These are phyloP conservation scores for Polypterus bichir DNA, from an alignment of 2,113 vertebrate species.

Conservation along the genomic window DNA sequence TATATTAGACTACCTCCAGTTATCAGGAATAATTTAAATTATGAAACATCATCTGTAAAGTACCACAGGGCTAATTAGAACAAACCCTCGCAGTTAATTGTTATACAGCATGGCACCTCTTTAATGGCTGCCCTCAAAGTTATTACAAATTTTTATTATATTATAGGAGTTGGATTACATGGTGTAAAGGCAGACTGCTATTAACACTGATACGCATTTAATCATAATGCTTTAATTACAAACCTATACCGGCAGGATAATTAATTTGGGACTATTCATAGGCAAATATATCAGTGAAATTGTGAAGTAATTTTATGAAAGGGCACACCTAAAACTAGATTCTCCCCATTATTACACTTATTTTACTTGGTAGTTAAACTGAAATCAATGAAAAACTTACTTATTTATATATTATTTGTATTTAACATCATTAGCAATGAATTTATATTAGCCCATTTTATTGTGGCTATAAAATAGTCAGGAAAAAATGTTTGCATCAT, in stretches of 20 bases:
- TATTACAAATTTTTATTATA: neutral
- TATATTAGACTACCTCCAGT: too few species aligned
- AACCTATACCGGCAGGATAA: neutral
- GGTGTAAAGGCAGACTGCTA: neutral
- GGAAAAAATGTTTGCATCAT: too few species aligned
- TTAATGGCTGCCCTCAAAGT: neutral
- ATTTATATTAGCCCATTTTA: too few species aligned
- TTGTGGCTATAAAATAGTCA: too few species aligned
- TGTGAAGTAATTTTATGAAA: conserved; percentile 1
- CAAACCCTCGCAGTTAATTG: neutral
- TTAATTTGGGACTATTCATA: conserved; percentile 3
- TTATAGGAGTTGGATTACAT: neutral
- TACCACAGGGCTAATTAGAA: neutral
- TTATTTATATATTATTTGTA: too few species aligned
- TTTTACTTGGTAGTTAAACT: too few species aligned
- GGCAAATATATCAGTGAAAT: conserved; percentile 2
- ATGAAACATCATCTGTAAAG: neutral
- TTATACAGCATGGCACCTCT: neutral
- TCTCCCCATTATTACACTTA: too few species aligned
- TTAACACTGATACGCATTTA: conserved; percentile 3
- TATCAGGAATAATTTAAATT: conserved; percentile 1
- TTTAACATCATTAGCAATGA: too few species aligned
- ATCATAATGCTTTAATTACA: conserved; percentile 5
- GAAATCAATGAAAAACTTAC: too few species aligned
- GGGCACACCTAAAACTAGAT: neutral